Conservation (phyloP, 2,888 invertebrate genomes). For the Yponomeuta evonymella region DNA sequence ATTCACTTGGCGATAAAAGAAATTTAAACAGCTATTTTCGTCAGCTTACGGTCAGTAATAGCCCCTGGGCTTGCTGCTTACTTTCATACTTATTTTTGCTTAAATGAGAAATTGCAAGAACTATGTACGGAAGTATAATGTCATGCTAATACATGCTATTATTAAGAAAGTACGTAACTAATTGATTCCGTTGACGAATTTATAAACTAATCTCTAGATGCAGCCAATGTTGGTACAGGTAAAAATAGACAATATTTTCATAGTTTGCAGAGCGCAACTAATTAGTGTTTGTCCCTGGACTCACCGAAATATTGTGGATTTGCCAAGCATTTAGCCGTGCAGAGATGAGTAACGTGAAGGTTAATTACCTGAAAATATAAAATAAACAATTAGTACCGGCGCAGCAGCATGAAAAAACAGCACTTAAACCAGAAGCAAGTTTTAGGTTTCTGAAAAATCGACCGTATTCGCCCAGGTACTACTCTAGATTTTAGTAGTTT, state of each 20-base stretch:
- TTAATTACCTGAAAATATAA: constrained; percentile 71
- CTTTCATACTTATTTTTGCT: too few species aligned
- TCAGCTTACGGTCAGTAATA: constrained; percentile 4
- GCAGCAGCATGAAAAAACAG: constrained; percentile 20
- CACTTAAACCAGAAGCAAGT: constrained; percentile 17
- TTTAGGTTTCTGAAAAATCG: not conserved
- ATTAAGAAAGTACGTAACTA: too few species aligned
- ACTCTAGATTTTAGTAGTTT: not conserved
- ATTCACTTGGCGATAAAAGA: constrained; percentile 37
- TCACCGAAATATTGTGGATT: constrained; percentile 60
- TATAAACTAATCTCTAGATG: not conserved
- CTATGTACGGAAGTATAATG: too few species aligned
- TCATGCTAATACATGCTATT: too few species aligned
- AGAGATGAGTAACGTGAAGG: constrained; percentile 66
- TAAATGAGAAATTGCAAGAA: too few species aligned
- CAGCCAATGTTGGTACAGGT: constrained; percentile 10
- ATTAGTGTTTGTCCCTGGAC: constrained; percentile 58
- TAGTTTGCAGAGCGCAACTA: constrained; percentile 31
- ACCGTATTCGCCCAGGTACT: not conserved
- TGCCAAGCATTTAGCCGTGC: constrained; percentile 63
- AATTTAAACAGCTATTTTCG: constrained; percentile 30
- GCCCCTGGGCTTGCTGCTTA: not conserved
- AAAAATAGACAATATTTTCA: constrained; percentile 16
- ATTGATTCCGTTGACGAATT: too few species aligned
- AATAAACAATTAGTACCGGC: constrained; percentile 51